Base-by-base conservation (phyloP, 2,113 vertebrate genomes). In the Oncorhynchus nerka region DNA sequence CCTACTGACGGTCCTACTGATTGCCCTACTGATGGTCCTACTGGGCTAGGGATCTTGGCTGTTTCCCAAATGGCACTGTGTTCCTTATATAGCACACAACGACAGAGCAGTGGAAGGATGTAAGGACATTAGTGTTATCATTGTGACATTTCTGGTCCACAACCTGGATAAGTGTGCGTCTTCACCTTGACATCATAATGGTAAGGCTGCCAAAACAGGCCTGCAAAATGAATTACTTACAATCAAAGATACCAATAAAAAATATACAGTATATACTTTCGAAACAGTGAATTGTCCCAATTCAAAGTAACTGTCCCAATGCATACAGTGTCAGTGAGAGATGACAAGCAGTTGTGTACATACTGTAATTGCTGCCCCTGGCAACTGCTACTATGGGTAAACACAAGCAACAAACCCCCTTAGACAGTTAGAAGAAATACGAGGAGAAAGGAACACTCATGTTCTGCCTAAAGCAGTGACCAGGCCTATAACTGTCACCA, bases 381-480 rank as follows among this genome's bases (percentile, higher is more conserved):
- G 85, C 81, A 78, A 83, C 57, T 7, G 74, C 80, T 72, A 19
- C 45, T 71, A 83, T 74, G 81, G 88, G 82, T 88, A 89, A 90
- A 86, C 86, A 87, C 81, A 48, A 79, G 73, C 75, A 74, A 87
- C 30, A 62, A 51, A 68, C 82, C 87, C 89, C 87, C 90, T 88
- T 87, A 84, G 87, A 88, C 83, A 78, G 83, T 86, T 67, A 75
- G 77, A 82, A 80, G 74, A 85, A 85, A 86, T 19, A 66, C 39
- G 55, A 71, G 68, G 22, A 76, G 48, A 70, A 3, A 84, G 69
- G 61, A 68, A 64, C 75, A 62, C 24, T 28, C 22, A 62, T 75
- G 77, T 80, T 71, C 28, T 8, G 80, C 89, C 86, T 11, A 78
- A 70, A 80, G 83, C 69, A 4, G 61, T 26, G 67, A 83, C 68